Evolutionary conservation across 2,797 vertebrate genomes (phyloP).

Genomic region (Schizothorax lantsangensis): DNA sequence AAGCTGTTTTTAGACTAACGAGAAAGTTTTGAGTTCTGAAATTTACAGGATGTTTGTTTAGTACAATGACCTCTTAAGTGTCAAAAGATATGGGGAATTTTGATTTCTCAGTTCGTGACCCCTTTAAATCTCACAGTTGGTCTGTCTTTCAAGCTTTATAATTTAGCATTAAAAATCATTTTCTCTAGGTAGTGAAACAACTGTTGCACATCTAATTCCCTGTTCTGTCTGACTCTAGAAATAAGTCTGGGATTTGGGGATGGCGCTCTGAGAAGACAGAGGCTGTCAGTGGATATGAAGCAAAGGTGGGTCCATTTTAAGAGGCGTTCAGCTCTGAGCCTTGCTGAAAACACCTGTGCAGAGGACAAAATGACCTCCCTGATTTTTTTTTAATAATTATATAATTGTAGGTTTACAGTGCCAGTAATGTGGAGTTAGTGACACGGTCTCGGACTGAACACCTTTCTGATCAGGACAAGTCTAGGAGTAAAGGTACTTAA

Average conservation of each 20-base stretch:
- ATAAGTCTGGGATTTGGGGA: constrained; percentile 97
- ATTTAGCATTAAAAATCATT: not conserved
- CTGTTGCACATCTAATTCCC: not conserved
- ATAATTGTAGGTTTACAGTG: constrained; percentile 90
- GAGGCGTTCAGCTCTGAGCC: not conserved
- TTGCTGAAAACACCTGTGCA: not conserved
- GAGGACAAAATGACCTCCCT: not conserved
- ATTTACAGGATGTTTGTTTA: not conserved
- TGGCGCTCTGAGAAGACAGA: constrained; percentile 97
- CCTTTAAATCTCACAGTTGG: not conserved
- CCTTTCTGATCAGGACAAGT: constrained; percentile 96
- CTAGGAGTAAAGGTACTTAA: constrained; percentile 88
- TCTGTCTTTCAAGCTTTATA: not conserved
- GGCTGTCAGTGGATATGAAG: constrained; percentile 92
- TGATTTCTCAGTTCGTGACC: not conserved
- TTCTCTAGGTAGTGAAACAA: not conserved
- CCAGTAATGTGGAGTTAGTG: constrained; percentile 94
- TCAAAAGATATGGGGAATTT: not conserved
- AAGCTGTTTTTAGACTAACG: not conserved
- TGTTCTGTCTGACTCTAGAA: constrained; percentile 74
- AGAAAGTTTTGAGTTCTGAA: not conserved
- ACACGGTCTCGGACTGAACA: constrained; percentile 95
- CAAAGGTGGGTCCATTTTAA: constrained; percentile 81
- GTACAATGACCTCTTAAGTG: not conserved
- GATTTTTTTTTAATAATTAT: not conserved